Percentiles rank a stretch among this genome's conserved stretches.
These are phyloP conservation scores for Trachelus tabidus DNA, from an alignment of 2,888 invertebrate genomes.

Conservation along the genomic window DNA sequence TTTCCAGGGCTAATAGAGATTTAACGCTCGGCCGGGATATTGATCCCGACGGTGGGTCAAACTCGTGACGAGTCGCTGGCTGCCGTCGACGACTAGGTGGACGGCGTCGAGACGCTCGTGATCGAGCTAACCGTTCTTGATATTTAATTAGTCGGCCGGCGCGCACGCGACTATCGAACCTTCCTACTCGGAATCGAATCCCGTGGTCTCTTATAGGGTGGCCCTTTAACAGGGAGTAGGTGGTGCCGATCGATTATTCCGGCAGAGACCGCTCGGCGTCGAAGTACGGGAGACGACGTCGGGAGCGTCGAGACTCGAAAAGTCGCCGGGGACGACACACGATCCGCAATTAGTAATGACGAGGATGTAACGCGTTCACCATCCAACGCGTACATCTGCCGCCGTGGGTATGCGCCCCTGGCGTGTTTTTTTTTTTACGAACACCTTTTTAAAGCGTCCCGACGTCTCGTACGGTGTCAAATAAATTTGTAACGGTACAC, in stretches of 20 bases:
- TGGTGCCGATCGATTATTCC: no score
- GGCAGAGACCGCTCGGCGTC: no score
- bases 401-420: conserved; percentile 23
- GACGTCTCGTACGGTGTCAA: conserved; percentile 14
- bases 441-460: conserved; percentile 17
- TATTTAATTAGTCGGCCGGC: no score
- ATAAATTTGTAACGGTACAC: conserved; percentile 37
- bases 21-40: conserved; percentile 32
- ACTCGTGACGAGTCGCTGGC: neutral
- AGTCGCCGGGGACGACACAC: neutral
- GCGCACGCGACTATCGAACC: no score
- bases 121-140: no score
- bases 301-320: no score
- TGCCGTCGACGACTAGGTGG: no score
- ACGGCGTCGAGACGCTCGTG: no score
- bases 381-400: conserved; percentile 15
- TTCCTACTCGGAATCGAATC: no score
- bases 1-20: conserved; percentile 33
- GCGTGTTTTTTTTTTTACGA: neutral
- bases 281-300: no score
- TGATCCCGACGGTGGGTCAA: conserved; percentile 34
- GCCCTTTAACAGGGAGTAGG: no score
- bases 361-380: neutral
- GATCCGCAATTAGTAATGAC: neutral
- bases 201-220: no score